Evolutionary conservation across 2,797 vertebrate species (phyloP).

Genomic region (Poecile montanus): DNA sequence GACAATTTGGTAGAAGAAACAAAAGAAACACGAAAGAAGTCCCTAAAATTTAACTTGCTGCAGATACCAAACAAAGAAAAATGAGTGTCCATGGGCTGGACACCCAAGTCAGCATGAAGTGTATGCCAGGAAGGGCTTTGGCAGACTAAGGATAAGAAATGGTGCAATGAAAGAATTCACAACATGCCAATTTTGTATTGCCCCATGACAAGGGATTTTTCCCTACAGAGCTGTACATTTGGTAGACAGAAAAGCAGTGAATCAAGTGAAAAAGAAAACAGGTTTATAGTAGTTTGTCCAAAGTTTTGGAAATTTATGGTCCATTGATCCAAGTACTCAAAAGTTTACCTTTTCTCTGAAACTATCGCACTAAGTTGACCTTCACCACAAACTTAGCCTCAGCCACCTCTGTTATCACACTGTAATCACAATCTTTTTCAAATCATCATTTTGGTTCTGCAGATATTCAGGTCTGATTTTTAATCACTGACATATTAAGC

Average conservation of each 20-base stretch:
- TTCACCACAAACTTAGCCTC: conserved; percentile 50
- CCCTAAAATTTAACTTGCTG: not conserved
- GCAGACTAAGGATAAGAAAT: not conserved
- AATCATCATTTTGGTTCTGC: conserved; percentile 55
- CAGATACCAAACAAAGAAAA: not conserved
- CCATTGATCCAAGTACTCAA: not conserved
- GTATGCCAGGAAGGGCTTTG: not conserved
- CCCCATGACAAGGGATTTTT: not conserved
- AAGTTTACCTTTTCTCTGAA: not conserved
- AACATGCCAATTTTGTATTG: not conserved
- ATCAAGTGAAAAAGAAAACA: not conserved
- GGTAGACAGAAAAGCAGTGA: not conserved
- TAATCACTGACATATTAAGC: conserved; percentile 70
- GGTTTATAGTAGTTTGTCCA: not conserved
- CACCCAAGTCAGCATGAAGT: not conserved
- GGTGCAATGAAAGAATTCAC: not conserved
- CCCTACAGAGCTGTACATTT: not conserved
- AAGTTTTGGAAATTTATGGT: not conserved
- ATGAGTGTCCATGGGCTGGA: not conserved
- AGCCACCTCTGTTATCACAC: conserved; percentile 23
- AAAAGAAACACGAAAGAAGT: not conserved
- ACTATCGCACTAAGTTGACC: conserved; percentile 26
- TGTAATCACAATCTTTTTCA: conserved; percentile 63
- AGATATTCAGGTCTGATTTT: conserved; percentile 68
- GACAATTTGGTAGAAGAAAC: not conserved